A percentile compares a stretch with the other conserved stretches of the same genome.
Evolutionary conservation across 2,113 vertebrate genomes (phyloP).

Genomic region (Synodontis membranacea): DNA sequence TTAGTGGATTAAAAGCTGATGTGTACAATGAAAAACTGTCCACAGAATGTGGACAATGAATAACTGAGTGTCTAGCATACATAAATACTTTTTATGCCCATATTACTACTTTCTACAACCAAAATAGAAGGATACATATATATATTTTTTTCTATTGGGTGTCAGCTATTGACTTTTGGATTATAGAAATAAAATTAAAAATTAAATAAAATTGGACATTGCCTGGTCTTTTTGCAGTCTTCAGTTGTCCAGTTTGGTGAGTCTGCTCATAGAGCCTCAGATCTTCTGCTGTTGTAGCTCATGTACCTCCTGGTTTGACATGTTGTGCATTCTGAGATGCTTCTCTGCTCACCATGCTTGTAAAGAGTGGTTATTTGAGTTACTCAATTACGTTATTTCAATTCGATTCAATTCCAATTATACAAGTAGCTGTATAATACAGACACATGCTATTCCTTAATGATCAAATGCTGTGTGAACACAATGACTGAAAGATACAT

Average conservation of each 20-base stretch:
- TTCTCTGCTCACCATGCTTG: not conserved
- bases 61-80: not conserved
- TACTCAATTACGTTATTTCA: conserved; percentile 12
- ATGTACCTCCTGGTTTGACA: not conserved
- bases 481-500: not conserved
- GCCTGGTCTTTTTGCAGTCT: not conserved
- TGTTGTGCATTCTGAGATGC: not conserved
- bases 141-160: not conserved
- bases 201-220: not conserved
- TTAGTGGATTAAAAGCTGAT: not conserved
- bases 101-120: not conserved
- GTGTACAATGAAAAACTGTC: not conserved
- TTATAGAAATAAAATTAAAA: not conserved
- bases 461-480: not conserved
- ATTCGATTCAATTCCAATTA: conserved; percentile 19
- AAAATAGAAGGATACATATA: not conserved
- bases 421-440: not conserved
- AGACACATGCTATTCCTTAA: not conserved
- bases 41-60: not conserved
- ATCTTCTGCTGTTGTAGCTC: not conserved
- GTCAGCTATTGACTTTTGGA: conserved; percentile 15
- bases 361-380: not conserved
- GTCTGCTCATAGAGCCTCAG: not conserved
- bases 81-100: not conserved
- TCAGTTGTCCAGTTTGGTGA: not conserved